A percentile compares a stretch with the other conserved stretches of the same genome.
phyloP scores from a whole-genome alignment of 2,888 invertebrate species.

The Nomada flava region DNA sequence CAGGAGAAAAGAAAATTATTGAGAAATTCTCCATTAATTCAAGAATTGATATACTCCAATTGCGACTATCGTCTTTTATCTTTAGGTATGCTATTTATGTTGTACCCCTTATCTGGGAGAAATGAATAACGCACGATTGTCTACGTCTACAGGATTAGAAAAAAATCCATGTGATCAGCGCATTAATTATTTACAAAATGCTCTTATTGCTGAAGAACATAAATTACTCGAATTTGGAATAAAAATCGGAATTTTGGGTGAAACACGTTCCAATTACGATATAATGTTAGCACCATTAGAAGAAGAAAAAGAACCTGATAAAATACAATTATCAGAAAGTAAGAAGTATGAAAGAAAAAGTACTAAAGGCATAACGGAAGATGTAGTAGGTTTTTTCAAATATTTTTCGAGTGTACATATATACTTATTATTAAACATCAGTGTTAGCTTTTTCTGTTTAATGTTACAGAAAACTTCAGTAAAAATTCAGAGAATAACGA shows the following conservation, averaged over 20 bases:
- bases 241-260: slow-evolving; percentile 87
- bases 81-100: slow-evolving; percentile 77
- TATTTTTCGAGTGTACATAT: background rate
- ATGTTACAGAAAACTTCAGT: slow-evolving; percentile 28
- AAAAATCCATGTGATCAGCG: slow-evolving; percentile 83
- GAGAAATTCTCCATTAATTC: slow-evolving; percentile 86
- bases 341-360: slow-evolving; percentile 36
- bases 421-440: slow-evolving; percentile 6
- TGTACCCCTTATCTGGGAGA: background rate
- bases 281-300: slow-evolving; percentile 86
- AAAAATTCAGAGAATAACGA: slow-evolving; percentile 67
- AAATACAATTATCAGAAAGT: slow-evolving; percentile 35
- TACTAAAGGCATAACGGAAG: slow-evolving; percentile 12
- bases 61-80: slow-evolving; percentile 87
- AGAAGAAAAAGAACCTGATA: slow-evolving; percentile 63
- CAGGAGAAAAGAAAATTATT: slow-evolving; percentile 86
- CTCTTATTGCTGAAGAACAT: slow-evolving; percentile 86
- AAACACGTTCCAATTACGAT: slow-evolving; percentile 86
- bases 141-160: slow-evolving; percentile 80
- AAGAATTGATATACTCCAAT: slow-evolving; percentile 86
- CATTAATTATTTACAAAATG: slow-evolving; percentile 85
- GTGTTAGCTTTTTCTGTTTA: slow-evolving; percentile 3
- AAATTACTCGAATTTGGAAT: slow-evolving; percentile 83
- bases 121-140: slow-evolving; percentile 10
- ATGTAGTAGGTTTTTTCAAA: slow-evolving; percentile 29